phyloP scores from a whole-genome alignment of 2,797 vertebrate species.

The Buceros bicornis region DNA sequence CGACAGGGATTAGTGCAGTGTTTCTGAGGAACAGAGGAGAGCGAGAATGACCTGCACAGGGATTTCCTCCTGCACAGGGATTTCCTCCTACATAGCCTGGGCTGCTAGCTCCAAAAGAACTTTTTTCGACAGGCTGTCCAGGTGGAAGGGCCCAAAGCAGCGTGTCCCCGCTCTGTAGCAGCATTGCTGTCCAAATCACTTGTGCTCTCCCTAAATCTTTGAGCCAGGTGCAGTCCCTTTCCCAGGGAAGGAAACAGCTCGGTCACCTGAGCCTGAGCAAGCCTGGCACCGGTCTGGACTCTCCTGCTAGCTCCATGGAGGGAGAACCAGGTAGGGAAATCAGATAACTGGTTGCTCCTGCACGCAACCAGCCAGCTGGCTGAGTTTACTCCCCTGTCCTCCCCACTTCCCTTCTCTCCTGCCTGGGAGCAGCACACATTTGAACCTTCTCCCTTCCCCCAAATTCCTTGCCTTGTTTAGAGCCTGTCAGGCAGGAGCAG shows the following conservation, averaged over 20 bases:
- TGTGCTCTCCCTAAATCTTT: neutral
- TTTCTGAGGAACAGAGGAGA: constrained; percentile 14
- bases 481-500: constrained; percentile 22
- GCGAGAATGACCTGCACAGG: neutral
- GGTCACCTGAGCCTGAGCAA: neutral
- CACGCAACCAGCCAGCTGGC: neutral
- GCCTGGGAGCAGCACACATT: rapidly evolving
- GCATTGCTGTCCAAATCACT: rapidly evolving
- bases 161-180: neutral
- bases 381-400: neutral
- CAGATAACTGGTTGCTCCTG: neutral
- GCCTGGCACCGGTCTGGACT: neutral
- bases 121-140: neutral
- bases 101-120: neutral
- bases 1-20: constrained; percentile 25
- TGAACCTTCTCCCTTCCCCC: neutral
- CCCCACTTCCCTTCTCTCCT: neutral
- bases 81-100: neutral
- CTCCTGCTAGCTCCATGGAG: neutral
- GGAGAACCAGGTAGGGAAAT: neutral
- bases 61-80: constrained; percentile 11
- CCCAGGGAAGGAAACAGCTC: neutral
- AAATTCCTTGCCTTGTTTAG: constrained; percentile 5
- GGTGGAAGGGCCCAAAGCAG: neutral
- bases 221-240: neutral